These are phyloP conservation scores for Platycercus adscitus DNA, from an alignment of 2,113 vertebrate species.

Conservation along the genomic window DNA sequence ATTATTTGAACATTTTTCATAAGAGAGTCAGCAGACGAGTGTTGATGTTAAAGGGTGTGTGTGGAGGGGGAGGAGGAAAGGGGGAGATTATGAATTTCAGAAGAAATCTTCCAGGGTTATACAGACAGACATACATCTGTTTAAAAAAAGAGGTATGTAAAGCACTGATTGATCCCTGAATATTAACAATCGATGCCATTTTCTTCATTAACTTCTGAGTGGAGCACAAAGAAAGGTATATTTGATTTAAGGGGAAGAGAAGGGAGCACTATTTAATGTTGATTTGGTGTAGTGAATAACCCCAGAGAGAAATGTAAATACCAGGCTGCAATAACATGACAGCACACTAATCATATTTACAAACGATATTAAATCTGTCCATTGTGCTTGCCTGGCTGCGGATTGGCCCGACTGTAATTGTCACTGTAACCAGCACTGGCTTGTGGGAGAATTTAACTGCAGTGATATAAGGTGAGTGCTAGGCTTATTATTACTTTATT, in stretches of 20 bases:
- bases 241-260: constrained; percentile 83
- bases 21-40: constrained; percentile 79
- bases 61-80: constrained; percentile 57
- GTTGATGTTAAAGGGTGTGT: constrained; percentile 59
- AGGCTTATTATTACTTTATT: constrained; percentile 99
- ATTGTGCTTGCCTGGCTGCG: constrained; percentile 92
- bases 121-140: constrained; percentile 81
- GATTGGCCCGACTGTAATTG: constrained; percentile 95
- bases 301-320: constrained; percentile 99
- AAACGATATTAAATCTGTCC: constrained; percentile 99
- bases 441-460: constrained; percentile 98
- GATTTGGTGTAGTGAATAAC: constrained; percentile 93
- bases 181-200: constrained; percentile 89
- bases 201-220: constrained; percentile 92
- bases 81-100: constrained; percentile 49
- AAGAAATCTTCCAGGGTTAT: constrained; percentile 76
- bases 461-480: constrained; percentile 99
- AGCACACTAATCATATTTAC: constrained; percentile 99
- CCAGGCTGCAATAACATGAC: constrained; percentile 95
- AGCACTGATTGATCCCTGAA: constrained; percentile 91
- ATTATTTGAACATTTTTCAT: constrained; percentile 94
- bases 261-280: constrained; percentile 89
- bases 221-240: constrained; percentile 79
- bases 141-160: constrained; percentile 73
- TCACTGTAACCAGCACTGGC: constrained; percentile 94